Evolutionary conservation across 2,888 invertebrate species (phyloP).

Genomic region (Lucinisca nassula): DNA sequence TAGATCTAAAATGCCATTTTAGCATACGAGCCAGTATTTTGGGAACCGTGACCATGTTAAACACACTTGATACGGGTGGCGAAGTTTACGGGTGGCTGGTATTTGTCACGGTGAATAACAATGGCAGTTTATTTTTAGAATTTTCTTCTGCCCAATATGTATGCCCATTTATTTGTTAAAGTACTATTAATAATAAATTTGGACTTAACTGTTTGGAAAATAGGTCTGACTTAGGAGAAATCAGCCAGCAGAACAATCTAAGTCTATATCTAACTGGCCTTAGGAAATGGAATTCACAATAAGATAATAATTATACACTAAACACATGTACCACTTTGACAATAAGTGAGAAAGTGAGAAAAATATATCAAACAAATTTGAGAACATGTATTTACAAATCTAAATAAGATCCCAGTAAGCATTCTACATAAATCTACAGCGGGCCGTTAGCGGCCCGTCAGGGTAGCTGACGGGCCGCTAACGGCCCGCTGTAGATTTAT

Average conservation of each 20-base stretch:
- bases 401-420: too few relatives aligned
- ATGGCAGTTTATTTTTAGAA: background rate
- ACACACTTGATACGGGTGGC: background rate
- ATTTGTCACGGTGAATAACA: background rate
- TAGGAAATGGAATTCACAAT: slow-evolving; percentile 6
- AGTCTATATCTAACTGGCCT: background rate
- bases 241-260: background rate
- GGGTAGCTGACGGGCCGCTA: too few relatives aligned
- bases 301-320: background rate
- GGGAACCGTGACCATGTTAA: too few relatives aligned
- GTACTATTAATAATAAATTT: background rate
- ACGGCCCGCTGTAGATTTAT: too few relatives aligned
- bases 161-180: background rate
- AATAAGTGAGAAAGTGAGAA: background rate
- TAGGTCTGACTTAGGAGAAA: too few relatives aligned
- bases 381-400: too few relatives aligned
- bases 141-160: background rate
- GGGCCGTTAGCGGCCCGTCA: too few relatives aligned
- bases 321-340: slow-evolving; percentile 3
- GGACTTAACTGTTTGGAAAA: too few relatives aligned
- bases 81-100: background rate
- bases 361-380: too few relatives aligned
- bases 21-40: too few relatives aligned
- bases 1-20: too few relatives aligned
- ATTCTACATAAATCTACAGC: too few relatives aligned